phyloP scores from a whole-genome alignment of 2,797 vertebrate species.

The Pipistrellus kuhlii region DNA sequence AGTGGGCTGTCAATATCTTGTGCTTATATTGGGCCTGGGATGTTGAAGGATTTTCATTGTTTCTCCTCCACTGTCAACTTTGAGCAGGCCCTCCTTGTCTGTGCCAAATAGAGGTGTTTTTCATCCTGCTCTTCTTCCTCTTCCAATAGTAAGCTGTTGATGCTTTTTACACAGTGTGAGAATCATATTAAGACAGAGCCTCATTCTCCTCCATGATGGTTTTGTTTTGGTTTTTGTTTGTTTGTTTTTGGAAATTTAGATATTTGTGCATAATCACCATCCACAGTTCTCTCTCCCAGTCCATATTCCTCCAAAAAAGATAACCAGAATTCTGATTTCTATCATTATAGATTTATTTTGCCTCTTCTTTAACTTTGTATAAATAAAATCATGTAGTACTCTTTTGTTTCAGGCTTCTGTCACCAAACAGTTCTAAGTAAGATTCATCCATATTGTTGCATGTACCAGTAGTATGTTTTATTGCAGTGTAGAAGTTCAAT shows the following conservation, averaged over 20 bases:
- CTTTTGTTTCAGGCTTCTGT: neutral
- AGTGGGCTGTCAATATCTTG: neutral
- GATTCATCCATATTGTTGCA: neutral
- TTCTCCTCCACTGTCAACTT: neutral
- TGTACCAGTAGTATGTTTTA: neutral
- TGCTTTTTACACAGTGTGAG: neutral
- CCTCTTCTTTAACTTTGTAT: neutral
- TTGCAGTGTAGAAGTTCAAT: neutral
- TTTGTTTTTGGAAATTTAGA: neutral
- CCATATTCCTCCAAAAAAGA: neutral
- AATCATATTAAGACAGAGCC: neutral
- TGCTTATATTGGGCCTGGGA: neutral
- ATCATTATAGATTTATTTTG: neutral
- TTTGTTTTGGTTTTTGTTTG: neutral
- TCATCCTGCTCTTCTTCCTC: neutral
- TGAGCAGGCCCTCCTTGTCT: neutral
- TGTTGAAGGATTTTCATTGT: neutral
- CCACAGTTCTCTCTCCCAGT: neutral
- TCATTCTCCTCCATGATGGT: neutral
- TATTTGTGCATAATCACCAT: neutral
- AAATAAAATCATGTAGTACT: neutral
- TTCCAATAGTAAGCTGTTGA: neutral
- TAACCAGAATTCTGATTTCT: neutral
- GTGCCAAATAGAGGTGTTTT: neutral
- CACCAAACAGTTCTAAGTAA: neutral